A percentile compares a stretch with the other conserved stretches of the same genome.
These are phyloP conservation scores for Pseudocheirus occidentalis DNA, from an alignment of 2,797 vertebrate species.

Conservation along the genomic window DNA sequence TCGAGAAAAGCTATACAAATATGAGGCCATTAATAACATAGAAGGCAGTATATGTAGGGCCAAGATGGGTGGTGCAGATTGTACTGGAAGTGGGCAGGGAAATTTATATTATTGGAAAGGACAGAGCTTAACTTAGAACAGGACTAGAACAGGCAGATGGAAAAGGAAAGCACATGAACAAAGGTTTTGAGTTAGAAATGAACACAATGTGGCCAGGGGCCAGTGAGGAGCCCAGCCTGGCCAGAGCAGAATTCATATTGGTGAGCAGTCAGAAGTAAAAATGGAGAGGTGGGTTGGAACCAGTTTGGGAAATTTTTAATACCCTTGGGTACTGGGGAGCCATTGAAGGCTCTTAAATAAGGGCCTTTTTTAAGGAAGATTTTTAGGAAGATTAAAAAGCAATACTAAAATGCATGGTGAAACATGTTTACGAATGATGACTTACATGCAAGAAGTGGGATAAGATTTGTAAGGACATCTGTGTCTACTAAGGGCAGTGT, in stretches of 20 bases:
- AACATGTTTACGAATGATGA: neutral
- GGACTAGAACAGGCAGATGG: slow-evolving; percentile 21
- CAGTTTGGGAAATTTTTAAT: neutral
- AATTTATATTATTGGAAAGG: neutral
- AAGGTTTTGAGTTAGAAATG: slow-evolving; percentile 25
- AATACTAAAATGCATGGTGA: neutral
- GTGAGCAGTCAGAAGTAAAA: neutral
- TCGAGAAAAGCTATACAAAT: neutral
- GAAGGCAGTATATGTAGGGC: neutral
- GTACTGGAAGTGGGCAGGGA: neutral
- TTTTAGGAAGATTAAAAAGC: slow-evolving; percentile 37
- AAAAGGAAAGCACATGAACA: slow-evolving; percentile 23
- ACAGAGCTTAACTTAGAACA: neutral
- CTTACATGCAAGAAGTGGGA: neutral
- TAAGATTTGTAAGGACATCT: neutral
- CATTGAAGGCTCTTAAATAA: slow-evolving; percentile 43
- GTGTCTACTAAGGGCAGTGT: neutral
- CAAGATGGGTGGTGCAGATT: slow-evolving; percentile 14
- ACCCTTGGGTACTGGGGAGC: slow-evolving; percentile 16
- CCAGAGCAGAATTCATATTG: slow-evolving; percentile 11
- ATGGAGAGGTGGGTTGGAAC: neutral
- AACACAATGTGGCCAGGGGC: neutral
- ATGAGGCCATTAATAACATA: neutral
- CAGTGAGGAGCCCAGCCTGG: slow-evolving; percentile 10
- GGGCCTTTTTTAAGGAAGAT: too few species aligned